Evolutionary conservation across 2,113 vertebrate species (phyloP).

Genomic region (Chionomys nivalis): DNA sequence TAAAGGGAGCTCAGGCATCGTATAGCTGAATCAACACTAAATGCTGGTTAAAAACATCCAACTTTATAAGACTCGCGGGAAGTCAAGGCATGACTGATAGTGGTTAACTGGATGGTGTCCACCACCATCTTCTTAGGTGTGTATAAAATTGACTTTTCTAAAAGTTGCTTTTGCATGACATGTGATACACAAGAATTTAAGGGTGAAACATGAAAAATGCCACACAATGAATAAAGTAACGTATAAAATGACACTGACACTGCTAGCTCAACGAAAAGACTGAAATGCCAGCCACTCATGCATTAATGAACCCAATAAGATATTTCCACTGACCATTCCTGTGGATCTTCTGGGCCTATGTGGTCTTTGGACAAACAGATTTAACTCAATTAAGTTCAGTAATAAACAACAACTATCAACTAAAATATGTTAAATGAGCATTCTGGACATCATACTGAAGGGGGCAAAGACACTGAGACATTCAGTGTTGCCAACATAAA

Average conservation of each 20-base stretch:
- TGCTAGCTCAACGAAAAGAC: slow-evolving; percentile 81
- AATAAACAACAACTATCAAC: slow-evolving; percentile 82
- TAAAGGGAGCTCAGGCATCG: slow-evolving; percentile 27
- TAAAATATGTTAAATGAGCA: slow-evolving; percentile 81
- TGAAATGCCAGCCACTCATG: slow-evolving; percentile 86
- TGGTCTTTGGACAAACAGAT: slow-evolving; percentile 94
- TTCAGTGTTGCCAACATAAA: slow-evolving; percentile 62
- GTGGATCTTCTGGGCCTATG: slow-evolving; percentile 93
- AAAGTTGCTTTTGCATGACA: slow-evolving; percentile 82
- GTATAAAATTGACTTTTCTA: slow-evolving; percentile 75
- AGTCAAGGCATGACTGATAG: slow-evolving; percentile 79
- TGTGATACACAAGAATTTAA: slow-evolving; percentile 83
- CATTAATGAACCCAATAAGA: slow-evolving; percentile 88
- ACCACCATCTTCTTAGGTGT: slow-evolving; percentile 77
- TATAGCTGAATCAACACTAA: background rate
- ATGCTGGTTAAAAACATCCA: slow-evolving; percentile 58
- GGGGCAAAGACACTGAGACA: slow-evolving; percentile 70
- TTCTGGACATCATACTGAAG: slow-evolving; percentile 76
- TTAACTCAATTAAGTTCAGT: slow-evolving; percentile 86
- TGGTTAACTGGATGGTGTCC: slow-evolving; percentile 80
- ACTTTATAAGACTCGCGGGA: slow-evolving; percentile 72
- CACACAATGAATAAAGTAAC: slow-evolving; percentile 86
- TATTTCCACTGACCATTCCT: slow-evolving; percentile 95
- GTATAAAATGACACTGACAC: slow-evolving; percentile 82
- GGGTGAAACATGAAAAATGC: slow-evolving; percentile 84